Evolutionary conservation across 2,797 vertebrate species (phyloP), one percentile per base, ranked within the genome.

Genomic region (Arrhamphus sclerolepis): DNA sequence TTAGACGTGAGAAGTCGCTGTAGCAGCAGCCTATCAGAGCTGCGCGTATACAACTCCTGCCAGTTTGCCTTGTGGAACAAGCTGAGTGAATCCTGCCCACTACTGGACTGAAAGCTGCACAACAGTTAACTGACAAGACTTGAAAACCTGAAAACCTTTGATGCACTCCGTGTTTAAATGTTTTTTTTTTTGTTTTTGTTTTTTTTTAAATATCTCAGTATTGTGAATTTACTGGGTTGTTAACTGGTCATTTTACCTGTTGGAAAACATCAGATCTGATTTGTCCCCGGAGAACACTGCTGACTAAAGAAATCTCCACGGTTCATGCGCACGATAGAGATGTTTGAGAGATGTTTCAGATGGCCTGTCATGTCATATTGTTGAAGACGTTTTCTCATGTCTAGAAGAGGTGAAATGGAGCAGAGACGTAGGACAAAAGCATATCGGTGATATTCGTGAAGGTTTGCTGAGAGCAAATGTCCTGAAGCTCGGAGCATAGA

Each of bases 261-360:
- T n/a, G 17, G 41, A n/a, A 40, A 20, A 16, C 3, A 6, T 28
- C 54, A 18, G 4, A 14, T 59, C 46, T 29, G 10, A 29, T 58
- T 70, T 22, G 11, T 43, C 38, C 46, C 2, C 51, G 70, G 61
- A 70, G 62, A 16, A 66, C 1, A 16, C 53, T 52, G 70, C 52
- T 24, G 29, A 39, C 40, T 46, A 28, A 0, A 20, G 24, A 7
- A 20, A 24, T 17, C 1, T 47, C 46, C 21, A 50, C 13, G 63
- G 66, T 75, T 79, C 68, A 66, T 52, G 46, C 46, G n/a, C 60
- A 48, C n/a, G 29, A 39, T n/a, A 19, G 20, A 16, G 38, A 39
- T 7, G 44, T 38, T 38, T 38, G 34, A 38, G 34, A 3, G 31
- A 13, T 38, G 11, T 38, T 38, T 38, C 34, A 38, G 1, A 14